A percentile compares a stretch with the other conserved stretches of the same genome.
phyloP scores from a whole-genome alignment of 92 coral and sea anemone species.

The Metridium senile region DNA sequence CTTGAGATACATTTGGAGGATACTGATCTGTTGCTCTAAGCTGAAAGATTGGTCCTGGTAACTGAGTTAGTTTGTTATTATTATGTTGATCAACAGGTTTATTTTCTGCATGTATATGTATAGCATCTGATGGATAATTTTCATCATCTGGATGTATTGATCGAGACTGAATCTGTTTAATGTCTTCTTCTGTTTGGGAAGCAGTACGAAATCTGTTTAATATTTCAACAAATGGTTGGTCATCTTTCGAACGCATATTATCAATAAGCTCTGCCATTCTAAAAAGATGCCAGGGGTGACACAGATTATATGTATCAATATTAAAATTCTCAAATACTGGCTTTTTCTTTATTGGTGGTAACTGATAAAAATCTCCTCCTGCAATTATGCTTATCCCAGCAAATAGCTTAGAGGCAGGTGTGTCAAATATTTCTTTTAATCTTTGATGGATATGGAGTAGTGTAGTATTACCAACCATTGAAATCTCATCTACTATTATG shows the following conservation, averaged over 20 bases:
- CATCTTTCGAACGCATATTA: conserved; percentile 49
- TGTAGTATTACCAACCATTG: conserved; percentile 45
- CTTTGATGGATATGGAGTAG: conserved; percentile 65
- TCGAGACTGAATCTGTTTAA: conserved; percentile 49
- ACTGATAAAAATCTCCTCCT: not conserved
- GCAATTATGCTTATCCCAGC: not conserved
- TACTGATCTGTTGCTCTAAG: conserved; percentile 39
- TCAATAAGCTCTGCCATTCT: not conserved
- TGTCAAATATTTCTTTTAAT: conserved; percentile 15
- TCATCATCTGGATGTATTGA: conserved; percentile 23
- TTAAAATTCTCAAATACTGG: conserved; percentile 55
- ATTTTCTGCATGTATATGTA: not conserved
- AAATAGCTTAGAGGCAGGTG: not conserved
- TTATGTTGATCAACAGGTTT: conserved; percentile 26
- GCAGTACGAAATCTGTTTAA: conserved; percentile 68
- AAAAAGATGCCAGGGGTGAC: not conserved
- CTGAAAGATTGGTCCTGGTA: conserved; percentile 19
- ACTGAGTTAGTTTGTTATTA: conserved; percentile 14
- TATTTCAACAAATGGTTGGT: conserved; percentile 63
- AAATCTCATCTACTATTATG: not conserved
- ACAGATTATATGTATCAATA: conserved; percentile 13
- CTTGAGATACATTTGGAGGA: conserved; percentile 27
- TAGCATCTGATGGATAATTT: not conserved
- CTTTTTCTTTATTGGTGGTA: conserved; percentile 8
- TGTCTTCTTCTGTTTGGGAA: conserved; percentile 60